Base-by-base conservation (phyloP, 2,113 vertebrate species). In the Semnornis frantzii region DNA sequence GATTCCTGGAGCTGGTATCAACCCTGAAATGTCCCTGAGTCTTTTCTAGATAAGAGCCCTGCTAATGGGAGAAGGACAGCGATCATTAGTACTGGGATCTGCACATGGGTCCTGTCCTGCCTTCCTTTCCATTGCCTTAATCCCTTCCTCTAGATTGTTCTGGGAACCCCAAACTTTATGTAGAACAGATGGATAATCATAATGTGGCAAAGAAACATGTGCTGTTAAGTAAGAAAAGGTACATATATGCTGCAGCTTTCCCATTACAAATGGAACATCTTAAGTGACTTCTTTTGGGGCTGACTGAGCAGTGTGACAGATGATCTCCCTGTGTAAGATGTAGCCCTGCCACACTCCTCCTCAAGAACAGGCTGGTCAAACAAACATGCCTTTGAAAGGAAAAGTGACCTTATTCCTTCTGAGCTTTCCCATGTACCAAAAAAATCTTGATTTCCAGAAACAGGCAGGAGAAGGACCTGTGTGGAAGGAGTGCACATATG, bases 401-500 rank as follows among this genome's bases (percentile, higher is more conserved):
- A 84, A 94, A 72, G 62, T 86, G 80, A 16, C 65, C 63, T 54
- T 76, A n/a, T 62, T 82, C 70, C 62, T 86, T 69, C 73, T 58
- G 76, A 85, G 58, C 54, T 91, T 54, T 89, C 85, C 69, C 39
- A 50, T n/a, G 8, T 24, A 62, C 9, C 27, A 52, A 25, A 77
- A 89, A 33, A 3, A 71, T 30, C 39, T 52, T 54, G 25, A 79
- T 91, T 95, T 85, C 69, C 94, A 57, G 89, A 94, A 92, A 63
- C 31, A 72, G 60, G 52, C 69, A 71, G 31, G 46, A 78, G 80
- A 76, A 90, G 72, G 46, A 71, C 42, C 57, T 50, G 64, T 59
- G 80, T 83, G 82, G 65, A 77, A 63, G 69, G 25, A 84, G 59
- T 21, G 68, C 57, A 44, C 9, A 8, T 34, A 37, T 3, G 9